Conservation (phyloP, 2,113 vertebrate species). For the Bombycilla garrulus region DNA sequence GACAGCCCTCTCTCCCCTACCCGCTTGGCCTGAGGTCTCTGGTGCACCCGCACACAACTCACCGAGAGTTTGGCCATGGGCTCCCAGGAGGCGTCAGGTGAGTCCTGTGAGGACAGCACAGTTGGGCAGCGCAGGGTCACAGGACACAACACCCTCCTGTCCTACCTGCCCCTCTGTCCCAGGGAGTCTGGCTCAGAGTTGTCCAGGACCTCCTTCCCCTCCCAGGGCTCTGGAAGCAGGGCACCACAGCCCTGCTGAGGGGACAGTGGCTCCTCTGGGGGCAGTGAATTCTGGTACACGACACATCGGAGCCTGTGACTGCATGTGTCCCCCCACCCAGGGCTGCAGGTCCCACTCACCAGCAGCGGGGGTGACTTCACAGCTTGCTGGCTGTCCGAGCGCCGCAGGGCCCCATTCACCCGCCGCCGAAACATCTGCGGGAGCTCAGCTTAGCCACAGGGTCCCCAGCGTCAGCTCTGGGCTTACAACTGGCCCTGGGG, state of each 20-base stretch:
- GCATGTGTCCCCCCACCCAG: accelerated
- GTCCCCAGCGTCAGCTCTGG: background rate
- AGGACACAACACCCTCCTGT: background rate
- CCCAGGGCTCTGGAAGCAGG: background rate
- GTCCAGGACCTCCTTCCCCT: background rate
- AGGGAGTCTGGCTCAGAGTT: background rate
- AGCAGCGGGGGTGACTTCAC: constrained; percentile 94
- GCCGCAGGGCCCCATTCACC: constrained; percentile 81
- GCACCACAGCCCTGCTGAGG: background rate
- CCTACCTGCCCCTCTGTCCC: background rate
- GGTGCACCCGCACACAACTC: constrained; percentile 54
- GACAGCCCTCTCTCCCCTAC: background rate
- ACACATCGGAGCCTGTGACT: accelerated
- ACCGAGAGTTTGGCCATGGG: constrained; percentile 93
- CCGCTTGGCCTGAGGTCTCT: accelerated
- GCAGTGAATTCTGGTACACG: background rate
- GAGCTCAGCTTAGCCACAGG: background rate
- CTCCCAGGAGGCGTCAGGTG: constrained; percentile 87
- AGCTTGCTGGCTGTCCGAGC: constrained; percentile 91
- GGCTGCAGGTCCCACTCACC: constrained; percentile 72
- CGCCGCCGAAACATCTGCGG: constrained; percentile 88
- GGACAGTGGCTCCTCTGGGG: background rate
- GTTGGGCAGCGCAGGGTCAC: background rate
- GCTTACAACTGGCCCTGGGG: background rate
- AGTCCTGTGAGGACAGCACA: constrained; percentile 77